Conservation (phyloP, 2,113 vertebrate genomes). For the Pao palembangensis region DNA sequence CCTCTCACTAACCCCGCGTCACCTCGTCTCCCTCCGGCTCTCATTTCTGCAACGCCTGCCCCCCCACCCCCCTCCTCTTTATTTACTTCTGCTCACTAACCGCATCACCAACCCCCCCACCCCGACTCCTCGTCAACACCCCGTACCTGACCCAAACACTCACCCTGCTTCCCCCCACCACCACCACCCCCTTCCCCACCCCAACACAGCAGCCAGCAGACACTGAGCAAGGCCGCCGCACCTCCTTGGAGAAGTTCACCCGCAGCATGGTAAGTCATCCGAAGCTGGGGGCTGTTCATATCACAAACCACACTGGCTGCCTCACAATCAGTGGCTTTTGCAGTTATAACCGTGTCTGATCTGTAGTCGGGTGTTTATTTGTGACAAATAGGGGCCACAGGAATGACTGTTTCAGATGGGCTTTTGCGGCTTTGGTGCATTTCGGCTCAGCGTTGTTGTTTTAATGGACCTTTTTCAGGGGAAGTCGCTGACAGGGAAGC, state of each 20-base stretch:
- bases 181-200: too few species aligned
- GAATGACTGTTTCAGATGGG: slow-evolving; percentile 21
- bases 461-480: slow-evolving; percentile 74
- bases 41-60: slow-evolving; percentile 53
- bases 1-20: slow-evolving; percentile 40
- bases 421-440: slow-evolving; percentile 7
- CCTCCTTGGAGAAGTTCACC: slow-evolving; percentile 98
- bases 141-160: slow-evolving; percentile 55
- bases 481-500: slow-evolving; percentile 92
- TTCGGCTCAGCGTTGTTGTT: slow-evolving; percentile 10
- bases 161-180: slow-evolving; percentile 57
- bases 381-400: slow-evolving; percentile 22
- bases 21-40: slow-evolving; percentile 24
- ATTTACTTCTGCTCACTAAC: slow-evolving; percentile 22
- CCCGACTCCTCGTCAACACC: slow-evolving; percentile 36
- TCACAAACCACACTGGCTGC: slow-evolving; percentile 68
- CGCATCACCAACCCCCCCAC: slow-evolving; percentile 42
- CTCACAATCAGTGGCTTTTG: slow-evolving; percentile 63
- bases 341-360: slow-evolving; percentile 33
- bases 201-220: slow-evolving; percentile 83
- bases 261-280: slow-evolving; percentile 92
- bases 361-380: slow-evolving; percentile 24
- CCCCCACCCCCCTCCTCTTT: slow-evolving; percentile 7
- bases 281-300: slow-evolving; percentile 59
- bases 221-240: slow-evolving; percentile 95